Evolutionary conservation across 2,888 invertebrate genomes (phyloP).

Genomic region (Trilocha varians): DNA sequence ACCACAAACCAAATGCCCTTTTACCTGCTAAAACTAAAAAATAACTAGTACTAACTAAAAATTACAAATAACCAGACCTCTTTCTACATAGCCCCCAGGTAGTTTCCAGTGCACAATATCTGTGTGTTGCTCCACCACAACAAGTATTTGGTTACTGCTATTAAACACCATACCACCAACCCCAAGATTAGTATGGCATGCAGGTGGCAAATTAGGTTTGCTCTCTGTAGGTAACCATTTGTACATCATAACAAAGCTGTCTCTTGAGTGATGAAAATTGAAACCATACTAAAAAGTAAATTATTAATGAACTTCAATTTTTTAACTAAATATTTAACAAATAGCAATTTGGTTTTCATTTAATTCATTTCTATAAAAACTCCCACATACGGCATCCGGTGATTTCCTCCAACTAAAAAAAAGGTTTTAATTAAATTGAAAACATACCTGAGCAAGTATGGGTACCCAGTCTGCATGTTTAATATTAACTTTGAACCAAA

Average conservation of each 20-base stretch:
- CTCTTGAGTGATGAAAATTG: conserved; percentile 89
- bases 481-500: conserved; percentile 87
- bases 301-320: background rate
- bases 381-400: too few species aligned
- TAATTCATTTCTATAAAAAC: too few species aligned
- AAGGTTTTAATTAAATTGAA: background rate
- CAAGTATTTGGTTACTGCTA: conserved; percentile 82
- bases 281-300: conserved; percentile 77
- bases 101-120: conserved; percentile 84
- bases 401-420: too few species aligned
- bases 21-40: too few species aligned
- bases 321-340: too few species aligned
- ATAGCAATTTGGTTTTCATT: too few species aligned
- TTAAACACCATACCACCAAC: conserved; percentile 91
- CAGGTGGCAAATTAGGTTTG: conserved; percentile 80
- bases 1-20: too few species aligned
- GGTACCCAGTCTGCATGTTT: conserved; percentile 84
- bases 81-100: conserved; percentile 93
- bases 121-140: conserved; percentile 82
- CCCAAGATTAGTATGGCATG: conserved; percentile 84
- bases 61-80: conserved; percentile 72
- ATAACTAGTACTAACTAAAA: background rate
- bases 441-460: conserved; percentile 76
- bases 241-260: conserved; percentile 84
- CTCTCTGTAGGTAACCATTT: conserved; percentile 81